These are phyloP conservation scores for Microcebus tavaratra DNA, from an alignment of 2,113 vertebrate genomes.

Conservation along the genomic window DNA sequence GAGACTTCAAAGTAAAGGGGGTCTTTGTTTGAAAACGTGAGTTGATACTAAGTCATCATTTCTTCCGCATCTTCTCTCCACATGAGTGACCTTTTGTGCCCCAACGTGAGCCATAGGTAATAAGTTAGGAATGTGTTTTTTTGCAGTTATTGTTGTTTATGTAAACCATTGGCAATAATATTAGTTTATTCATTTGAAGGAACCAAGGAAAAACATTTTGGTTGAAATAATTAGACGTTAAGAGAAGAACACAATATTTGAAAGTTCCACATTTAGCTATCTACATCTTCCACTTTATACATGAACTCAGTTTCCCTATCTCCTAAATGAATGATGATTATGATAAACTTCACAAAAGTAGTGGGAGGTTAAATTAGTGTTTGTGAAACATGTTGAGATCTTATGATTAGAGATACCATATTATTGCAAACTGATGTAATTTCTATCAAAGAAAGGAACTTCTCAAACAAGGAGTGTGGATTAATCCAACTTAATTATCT, in stretches of 20 bases:
- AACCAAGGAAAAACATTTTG: background rate
- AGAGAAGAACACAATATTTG: background rate
- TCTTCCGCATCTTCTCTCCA: background rate
- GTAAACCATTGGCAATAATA: background rate
- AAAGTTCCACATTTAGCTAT: background rate
- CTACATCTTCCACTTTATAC: background rate
- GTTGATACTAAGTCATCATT: background rate
- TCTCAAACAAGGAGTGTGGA: constrained; percentile 55
- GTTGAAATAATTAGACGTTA: background rate
- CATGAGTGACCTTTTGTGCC: background rate
- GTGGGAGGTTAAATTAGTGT: constrained; percentile 31
- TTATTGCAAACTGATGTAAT: background rate
- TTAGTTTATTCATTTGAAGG: background rate
- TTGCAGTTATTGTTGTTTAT: background rate
- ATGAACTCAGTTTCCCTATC: background rate
- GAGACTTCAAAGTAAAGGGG: background rate
- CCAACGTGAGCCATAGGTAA: background rate
- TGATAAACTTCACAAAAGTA: constrained; percentile 21
- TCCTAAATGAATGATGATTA: constrained; percentile 15
- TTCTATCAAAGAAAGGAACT: constrained; percentile 30
- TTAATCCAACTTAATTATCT: constrained; percentile 55
- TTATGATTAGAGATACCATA: constrained; percentile 2
- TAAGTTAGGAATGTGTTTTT: background rate
- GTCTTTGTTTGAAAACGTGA: background rate
- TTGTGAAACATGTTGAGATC: constrained; percentile 5